Percentiles rank a stretch among this genome's conserved stretches.
phyloP scores from a whole-genome alignment of 1,140 invertebrate genomes.

The Zaprionus ghesquierei region DNA sequence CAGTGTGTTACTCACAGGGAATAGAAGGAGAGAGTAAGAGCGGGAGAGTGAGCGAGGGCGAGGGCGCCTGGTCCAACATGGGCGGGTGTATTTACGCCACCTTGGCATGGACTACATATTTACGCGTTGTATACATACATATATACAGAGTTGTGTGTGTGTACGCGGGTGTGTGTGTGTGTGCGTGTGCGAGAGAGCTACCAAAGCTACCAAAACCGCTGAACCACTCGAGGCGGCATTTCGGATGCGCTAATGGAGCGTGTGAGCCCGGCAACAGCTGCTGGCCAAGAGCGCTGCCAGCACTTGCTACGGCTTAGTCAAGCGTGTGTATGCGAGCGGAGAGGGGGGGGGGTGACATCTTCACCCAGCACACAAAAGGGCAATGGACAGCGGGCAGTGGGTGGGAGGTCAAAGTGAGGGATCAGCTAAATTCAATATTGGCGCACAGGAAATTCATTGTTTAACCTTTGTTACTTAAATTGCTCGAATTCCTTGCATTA shows the following conservation, averaged over 20 bases:
- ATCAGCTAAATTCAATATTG: slow-evolving; percentile 73
- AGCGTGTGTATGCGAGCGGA: slow-evolving; percentile 29
- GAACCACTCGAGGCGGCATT: slow-evolving; percentile 34
- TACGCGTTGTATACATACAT: not conserved
- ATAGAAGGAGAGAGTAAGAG: not conserved
- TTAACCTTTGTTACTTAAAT: slow-evolving; percentile 80
- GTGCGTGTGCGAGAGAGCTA: slow-evolving; percentile 13
- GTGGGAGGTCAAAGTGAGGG: slow-evolving; percentile 11
- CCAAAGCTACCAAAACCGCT: slow-evolving; percentile 23
- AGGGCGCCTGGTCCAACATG: not conserved
- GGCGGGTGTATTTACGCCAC: not conserved
- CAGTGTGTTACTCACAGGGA: slow-evolving; percentile 19
- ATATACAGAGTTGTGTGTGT: not conserved
- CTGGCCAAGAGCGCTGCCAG: slow-evolving; percentile 34
- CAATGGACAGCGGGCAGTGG: not conserved
- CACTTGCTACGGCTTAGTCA: slow-evolving; percentile 61
- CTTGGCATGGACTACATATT: not conserved
- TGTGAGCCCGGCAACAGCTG: slow-evolving; percentile 56
- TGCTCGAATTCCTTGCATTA: slow-evolving; percentile 78
- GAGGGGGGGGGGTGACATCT: slow-evolving; percentile 40
- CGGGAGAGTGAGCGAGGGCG: not conserved
- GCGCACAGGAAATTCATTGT: slow-evolving; percentile 71
- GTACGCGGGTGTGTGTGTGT: not conserved
- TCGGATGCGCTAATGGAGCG: slow-evolving; percentile 71
- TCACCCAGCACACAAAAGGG: slow-evolving; percentile 23